Conservation (phyloP, 2,797 vertebrate species). For the Steatocranus sp. region DNA sequence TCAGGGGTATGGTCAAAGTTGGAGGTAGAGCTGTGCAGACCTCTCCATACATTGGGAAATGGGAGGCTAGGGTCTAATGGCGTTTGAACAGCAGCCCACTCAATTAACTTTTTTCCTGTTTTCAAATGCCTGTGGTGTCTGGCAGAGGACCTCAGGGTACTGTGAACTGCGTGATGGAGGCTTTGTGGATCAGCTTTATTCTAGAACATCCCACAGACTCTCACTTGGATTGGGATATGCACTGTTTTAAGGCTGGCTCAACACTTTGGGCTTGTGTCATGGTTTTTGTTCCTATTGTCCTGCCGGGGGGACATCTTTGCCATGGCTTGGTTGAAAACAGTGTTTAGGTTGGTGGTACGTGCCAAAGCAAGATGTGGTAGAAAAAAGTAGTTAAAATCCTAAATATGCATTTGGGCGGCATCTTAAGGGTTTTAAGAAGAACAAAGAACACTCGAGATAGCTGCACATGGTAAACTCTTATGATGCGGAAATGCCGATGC, state of each 20-base stretch:
- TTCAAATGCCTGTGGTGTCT: not conserved
- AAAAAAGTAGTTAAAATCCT: not conserved
- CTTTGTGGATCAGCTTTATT: not conserved
- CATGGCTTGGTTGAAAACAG: not conserved
- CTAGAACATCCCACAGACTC: not conserved
- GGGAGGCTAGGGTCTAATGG: not conserved
- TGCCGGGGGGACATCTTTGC: not conserved
- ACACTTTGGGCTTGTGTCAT: accelerated
- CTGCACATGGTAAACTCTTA: not conserved
- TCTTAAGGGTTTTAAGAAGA: not conserved
- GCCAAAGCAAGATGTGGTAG: not conserved
- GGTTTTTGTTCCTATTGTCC: not conserved
- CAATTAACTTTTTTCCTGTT: not conserved
- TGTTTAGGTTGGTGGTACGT: accelerated
- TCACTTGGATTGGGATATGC: not conserved
- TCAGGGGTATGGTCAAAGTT: not conserved
- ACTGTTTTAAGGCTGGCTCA: not conserved
- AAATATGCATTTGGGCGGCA: not conserved
- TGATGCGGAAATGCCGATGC: accelerated
- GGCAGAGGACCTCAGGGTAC: not conserved
- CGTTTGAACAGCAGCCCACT: not conserved
- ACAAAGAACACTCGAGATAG: not conserved
- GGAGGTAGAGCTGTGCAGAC: not conserved
- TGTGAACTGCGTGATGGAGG: accelerated
- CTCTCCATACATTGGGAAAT: not conserved